Evolutionary conservation across 1,140 invertebrate genomes (phyloP).

Genomic region (Zaprionus inermis): DNA sequence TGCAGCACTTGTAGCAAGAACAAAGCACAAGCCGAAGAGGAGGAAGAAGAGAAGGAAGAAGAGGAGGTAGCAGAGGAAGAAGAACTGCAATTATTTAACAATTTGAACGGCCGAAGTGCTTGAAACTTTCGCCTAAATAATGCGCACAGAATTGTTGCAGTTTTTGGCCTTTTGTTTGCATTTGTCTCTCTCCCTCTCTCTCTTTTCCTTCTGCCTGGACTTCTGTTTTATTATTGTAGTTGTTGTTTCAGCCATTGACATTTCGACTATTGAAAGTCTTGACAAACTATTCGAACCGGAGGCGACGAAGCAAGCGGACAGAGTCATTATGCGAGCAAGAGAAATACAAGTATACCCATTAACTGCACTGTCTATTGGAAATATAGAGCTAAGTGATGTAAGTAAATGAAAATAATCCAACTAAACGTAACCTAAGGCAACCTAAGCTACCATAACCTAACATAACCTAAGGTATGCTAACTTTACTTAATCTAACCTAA

Average conservation of each 20-base stretch:
- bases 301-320: background rate
- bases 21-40: slow-evolving; percentile 21
- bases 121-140: slow-evolving; percentile 47
- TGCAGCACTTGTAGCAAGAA: slow-evolving; percentile 34
- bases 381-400: no score
- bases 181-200: background rate
- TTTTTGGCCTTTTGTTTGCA: slow-evolving; percentile 11
- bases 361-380: background rate
- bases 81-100: slow-evolving; percentile 79
- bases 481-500: no score
- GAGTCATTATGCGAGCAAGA: background rate
- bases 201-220: background rate
- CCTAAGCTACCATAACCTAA: no score
- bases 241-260: slow-evolving; percentile 7
- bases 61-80: slow-evolving; percentile 9
- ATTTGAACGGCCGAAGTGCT: slow-evolving; percentile 60
- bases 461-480: no score
- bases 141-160: slow-evolving; percentile 34
- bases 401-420: no score
- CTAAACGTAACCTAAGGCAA: no score
- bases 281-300: background rate
- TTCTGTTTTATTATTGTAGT: background rate
- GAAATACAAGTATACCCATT: background rate
- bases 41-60: slow-evolving; percentile 23
- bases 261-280: background rate